These are phyloP conservation scores for Eulemur macaco DNA, from an alignment of 2,113 vertebrate species.

Conservation along the genomic window DNA sequence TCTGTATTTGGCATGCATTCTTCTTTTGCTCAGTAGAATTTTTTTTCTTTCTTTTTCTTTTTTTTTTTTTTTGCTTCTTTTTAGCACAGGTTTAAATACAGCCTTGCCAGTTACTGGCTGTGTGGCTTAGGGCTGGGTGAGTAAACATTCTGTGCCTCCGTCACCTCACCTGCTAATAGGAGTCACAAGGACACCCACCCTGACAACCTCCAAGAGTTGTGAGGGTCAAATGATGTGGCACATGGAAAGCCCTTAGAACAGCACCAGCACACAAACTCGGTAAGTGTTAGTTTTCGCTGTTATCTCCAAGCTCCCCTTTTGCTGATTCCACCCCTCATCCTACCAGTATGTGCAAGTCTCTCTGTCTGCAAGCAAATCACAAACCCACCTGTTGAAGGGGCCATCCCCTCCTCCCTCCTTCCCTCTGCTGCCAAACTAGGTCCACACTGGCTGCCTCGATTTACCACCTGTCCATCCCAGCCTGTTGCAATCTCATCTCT, in stretches of 20 bases:
- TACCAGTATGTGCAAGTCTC: not conserved
- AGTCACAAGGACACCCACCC: not conserved
- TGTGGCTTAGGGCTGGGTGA: not conserved
- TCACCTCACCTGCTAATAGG: not conserved
- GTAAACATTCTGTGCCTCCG: not conserved
- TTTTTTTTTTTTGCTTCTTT: not conserved
- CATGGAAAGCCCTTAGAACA: not conserved
- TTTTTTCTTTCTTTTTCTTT: not conserved
- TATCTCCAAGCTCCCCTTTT: not conserved
- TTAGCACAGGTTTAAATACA: not conserved
- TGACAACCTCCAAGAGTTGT: not conserved
- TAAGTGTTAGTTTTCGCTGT: not conserved
- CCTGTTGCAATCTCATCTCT: not conserved
- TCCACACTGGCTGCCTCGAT: not conserved
- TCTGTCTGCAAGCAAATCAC: not conserved
- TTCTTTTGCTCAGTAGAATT: not conserved
- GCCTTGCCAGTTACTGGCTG: not conserved
- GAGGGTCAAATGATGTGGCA: not conserved
- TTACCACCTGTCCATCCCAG: not conserved
- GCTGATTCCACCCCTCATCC: not conserved
- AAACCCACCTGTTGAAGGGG: not conserved
- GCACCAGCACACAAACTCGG: accelerated
- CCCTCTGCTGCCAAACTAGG: not conserved
- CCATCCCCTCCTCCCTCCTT: not conserved
- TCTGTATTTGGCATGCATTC: not conserved